Base-by-base conservation (phyloP, 2,113 vertebrate genomes). In the Lota lota region DNA sequence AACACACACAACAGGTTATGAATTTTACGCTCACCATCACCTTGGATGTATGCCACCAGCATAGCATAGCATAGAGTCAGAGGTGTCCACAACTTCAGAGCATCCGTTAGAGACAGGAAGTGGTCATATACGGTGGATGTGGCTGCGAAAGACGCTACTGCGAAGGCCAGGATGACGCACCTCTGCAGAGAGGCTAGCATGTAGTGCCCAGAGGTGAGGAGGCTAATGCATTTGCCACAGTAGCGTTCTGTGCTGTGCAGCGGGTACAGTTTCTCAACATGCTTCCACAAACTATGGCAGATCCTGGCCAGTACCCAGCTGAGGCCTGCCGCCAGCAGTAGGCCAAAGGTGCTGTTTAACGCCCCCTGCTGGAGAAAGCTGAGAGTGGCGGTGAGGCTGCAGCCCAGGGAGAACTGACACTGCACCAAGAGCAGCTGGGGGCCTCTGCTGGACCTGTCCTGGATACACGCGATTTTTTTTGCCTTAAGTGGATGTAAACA, bases 401-500 rank as follows among this genome's bases (percentile, higher is more conserved):
- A 98, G 69, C 95, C 94, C 90, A 97, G 83, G 0, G 95, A 94
- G 76, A 90, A 97, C 79, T 96, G 95, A 83, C 95, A 87, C 76
- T 87, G 89, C 60, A 94, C 81, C 70, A 95, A 76, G 80, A 88
- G 89, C 20, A 94, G 84, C 69, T 82, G 79, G 5, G 66, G 24
- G 59, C 87, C 90, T 67, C 73, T 80, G 20, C 77, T 75, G 15
- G 6, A 20, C 6, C 28, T 22, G 51, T 79, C 83, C 90, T 90
- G 68, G 16, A 16, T 19, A 17, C 18, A 80, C 2, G 73, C 22
- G n/a, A n/a, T n/a, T n/a, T n/a, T n/a, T n/a, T n/a, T n/a, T 47
- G 11, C 40, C 40, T 47, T 47, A 47, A 47, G 40, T 47, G 40
- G 7, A 47, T 47, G 40, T 47, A 47, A 47, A 47, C 40, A 14